phyloP scores from a whole-genome alignment of 2,113 vertebrate species.

The Rhinoptilus africanus region DNA sequence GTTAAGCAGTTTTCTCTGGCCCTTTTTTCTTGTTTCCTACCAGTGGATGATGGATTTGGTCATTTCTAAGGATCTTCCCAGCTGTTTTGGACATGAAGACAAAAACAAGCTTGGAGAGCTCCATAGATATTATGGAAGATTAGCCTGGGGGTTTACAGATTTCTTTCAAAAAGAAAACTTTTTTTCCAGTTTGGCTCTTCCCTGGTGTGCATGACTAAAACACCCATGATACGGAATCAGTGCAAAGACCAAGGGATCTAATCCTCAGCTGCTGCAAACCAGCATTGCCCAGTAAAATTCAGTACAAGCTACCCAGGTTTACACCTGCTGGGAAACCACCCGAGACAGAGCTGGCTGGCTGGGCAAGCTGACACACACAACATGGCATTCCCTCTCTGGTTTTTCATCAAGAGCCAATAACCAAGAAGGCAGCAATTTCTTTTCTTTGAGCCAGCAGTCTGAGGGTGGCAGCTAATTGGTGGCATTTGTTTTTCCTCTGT shows the following conservation, averaged over 20 bases:
- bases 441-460: not conserved
- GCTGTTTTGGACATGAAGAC: slow-evolving; percentile 46
- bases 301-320: not conserved
- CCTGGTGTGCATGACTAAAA: slow-evolving; percentile 38
- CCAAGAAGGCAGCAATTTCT: not conserved
- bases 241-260: not conserved
- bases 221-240: not conserved
- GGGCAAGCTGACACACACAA: not conserved
- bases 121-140: slow-evolving; percentile 37
- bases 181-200: slow-evolving; percentile 16
- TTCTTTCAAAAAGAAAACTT: slow-evolving; percentile 24
- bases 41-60: slow-evolving; percentile 46
- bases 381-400: not conserved
- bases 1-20: slow-evolving; percentile 18
- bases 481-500: not conserved
- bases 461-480: not conserved
- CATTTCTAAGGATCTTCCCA: slow-evolving; percentile 37
- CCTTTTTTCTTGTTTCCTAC: slow-evolving; percentile 27
- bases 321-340: not conserved
- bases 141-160: slow-evolving; percentile 32
- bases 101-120: slow-evolving; percentile 36
- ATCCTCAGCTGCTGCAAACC: not conserved
- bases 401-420: not conserved
- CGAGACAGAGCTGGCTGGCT: not conserved
- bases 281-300: not conserved